Evolutionary conservation across 2,113 vertebrate species (phyloP).

Genomic region (Onychorhynchus coronatus): DNA sequence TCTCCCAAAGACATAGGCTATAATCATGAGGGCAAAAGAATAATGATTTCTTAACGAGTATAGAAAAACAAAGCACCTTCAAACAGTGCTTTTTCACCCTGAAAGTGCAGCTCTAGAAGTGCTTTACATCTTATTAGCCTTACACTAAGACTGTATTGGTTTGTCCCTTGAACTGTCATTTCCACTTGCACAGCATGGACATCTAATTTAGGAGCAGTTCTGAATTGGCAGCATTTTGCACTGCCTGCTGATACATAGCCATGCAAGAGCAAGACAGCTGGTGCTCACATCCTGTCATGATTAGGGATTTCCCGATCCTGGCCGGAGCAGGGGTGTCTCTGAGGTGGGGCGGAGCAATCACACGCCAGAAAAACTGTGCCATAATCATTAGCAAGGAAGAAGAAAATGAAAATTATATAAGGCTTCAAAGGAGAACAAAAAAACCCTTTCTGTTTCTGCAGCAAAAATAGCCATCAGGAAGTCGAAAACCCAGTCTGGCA

Average conservation of each 20-base stretch:
- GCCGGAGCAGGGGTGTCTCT: not conserved
- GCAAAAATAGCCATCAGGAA: not conserved
- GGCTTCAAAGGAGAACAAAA: not conserved
- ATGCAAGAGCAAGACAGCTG: not conserved
- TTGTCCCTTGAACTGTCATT: not conserved
- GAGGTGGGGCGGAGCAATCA: not conserved
- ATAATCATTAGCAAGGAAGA: not conserved
- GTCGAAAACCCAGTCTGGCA: not conserved
- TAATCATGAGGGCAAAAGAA: not conserved
- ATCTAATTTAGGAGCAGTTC: not conserved
- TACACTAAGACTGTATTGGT: not conserved
- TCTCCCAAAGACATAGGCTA: not conserved
- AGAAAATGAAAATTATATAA: not conserved
- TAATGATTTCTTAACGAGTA: not conserved
- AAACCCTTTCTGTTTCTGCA: not conserved
- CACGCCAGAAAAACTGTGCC: not conserved
- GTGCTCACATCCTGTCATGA: not conserved
- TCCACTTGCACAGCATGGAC: not conserved
- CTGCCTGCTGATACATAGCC: not conserved
- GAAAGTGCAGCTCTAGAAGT: not conserved
- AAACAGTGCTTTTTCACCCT: not conserved
- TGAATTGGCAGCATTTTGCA: not conserved
- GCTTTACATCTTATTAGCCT: not conserved
- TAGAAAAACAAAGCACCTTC: not conserved
- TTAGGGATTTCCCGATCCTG: not conserved